Evolutionary conservation across 2,113 vertebrate species (phyloP).

Genomic region (Dicentrarchus labrax): DNA sequence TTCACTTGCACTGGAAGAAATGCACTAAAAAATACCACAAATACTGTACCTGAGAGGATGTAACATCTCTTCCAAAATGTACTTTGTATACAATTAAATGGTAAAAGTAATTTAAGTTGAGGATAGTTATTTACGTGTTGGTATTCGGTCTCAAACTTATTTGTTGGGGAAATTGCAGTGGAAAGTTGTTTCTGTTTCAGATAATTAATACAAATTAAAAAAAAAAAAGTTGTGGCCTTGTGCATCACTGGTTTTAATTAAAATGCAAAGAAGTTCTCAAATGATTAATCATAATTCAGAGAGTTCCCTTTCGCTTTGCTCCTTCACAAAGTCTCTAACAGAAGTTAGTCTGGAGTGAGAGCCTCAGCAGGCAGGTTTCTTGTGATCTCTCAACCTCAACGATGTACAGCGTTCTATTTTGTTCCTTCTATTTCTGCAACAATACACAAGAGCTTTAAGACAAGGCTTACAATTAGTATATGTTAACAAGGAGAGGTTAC

Average conservation of each 20-base stretch:
- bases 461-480: conserved; percentile 46
- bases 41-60: background rate
- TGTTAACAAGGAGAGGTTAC: conserved; percentile 50
- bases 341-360: conserved; percentile 24
- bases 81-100: background rate
- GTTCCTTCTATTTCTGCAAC: conserved; percentile 48
- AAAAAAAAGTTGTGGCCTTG: conserved; percentile 6
- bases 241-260: conserved; percentile 70
- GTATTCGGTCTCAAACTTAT: conserved; percentile 34
- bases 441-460: conserved; percentile 46
- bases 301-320: conserved; percentile 27
- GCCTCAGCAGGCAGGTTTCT: conserved; percentile 32
- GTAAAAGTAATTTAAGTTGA: background rate
- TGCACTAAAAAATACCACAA: background rate
- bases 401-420: background rate
- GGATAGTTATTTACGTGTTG: conserved; percentile 7
- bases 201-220: conserved; percentile 56
- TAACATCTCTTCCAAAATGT: background rate
- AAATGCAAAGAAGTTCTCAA: conserved; percentile 55
- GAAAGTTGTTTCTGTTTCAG: conserved; percentile 40
- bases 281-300: conserved; percentile 64
- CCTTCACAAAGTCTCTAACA: conserved; percentile 23
- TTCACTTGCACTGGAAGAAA: background rate
- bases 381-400: conserved; percentile 20
- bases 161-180: conserved; percentile 21